These are phyloP conservation scores for Octopus bimaculoides DNA, from an alignment of 1,140 invertebrate species.

Conservation along the genomic window DNA sequence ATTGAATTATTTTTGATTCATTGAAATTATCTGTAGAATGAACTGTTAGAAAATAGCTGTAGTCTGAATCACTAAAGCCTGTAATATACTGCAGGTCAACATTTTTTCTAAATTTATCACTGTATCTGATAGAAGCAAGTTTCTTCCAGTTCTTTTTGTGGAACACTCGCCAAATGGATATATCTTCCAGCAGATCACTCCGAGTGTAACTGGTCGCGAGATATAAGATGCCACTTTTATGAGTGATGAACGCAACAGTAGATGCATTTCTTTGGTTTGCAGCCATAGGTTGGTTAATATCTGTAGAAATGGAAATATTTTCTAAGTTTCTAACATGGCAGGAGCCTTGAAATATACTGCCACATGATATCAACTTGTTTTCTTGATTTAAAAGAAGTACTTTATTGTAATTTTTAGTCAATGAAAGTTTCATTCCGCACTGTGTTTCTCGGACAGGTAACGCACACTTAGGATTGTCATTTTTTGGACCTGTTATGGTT, in stretches of 20 bases:
- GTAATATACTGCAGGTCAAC: constrained; percentile 80
- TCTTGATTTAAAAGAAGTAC: constrained; percentile 90
- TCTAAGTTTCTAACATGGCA: constrained; percentile 83
- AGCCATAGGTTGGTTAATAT: constrained; percentile 83
- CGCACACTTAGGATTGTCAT: constrained; percentile 37
- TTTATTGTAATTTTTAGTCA: constrained; percentile 92
- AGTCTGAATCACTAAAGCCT: constrained; percentile 90
- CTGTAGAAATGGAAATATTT: constrained; percentile 80
- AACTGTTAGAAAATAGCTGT: constrained; percentile 93
- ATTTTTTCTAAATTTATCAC: constrained; percentile 4
- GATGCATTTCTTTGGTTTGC: constrained; percentile 92
- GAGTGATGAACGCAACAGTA: constrained; percentile 91
- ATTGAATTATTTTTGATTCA: constrained; percentile 89
- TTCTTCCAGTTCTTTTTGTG: not conserved
- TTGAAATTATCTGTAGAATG: constrained; percentile 81
- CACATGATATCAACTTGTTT: constrained; percentile 87
- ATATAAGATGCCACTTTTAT: constrained; percentile 34
- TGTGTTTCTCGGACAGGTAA: constrained; percentile 15
- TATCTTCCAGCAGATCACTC: not conserved
- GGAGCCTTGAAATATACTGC: constrained; percentile 82
- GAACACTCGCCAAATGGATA: not conserved
- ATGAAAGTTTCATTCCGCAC: constrained; percentile 64
- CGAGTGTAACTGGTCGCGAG: constrained; percentile 40
- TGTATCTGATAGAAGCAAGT: not conserved
- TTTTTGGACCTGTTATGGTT: constrained; percentile 67